These are phyloP conservation scores for Cyrtodaria siliqua DNA, from an alignment of 2,888 invertebrate genomes.

Conservation along the genomic window DNA sequence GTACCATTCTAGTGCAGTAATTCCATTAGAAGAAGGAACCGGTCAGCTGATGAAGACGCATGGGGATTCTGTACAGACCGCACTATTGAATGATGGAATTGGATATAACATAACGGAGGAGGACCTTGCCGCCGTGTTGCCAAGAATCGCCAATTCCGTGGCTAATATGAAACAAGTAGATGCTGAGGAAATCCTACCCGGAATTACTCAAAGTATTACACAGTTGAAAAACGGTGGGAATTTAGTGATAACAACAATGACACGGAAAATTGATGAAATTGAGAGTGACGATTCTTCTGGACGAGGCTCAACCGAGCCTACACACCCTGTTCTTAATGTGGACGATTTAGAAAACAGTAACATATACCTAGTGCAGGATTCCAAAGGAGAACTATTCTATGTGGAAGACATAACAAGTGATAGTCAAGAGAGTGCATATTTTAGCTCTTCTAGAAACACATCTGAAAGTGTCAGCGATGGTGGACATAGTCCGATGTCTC, in stretches of 20 bases:
- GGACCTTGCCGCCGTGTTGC: conserved; percentile 50
- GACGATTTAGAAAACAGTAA: conserved; percentile 62
- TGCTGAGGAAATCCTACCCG: conserved; percentile 69
- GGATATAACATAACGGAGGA: conserved; percentile 57
- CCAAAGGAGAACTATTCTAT: conserved; percentile 72
- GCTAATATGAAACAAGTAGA: conserved; percentile 64
- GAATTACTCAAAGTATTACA: conserved; percentile 69
- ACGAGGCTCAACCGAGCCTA: conserved; percentile 40
- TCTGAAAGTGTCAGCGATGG: conserved; percentile 55
- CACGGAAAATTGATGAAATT: conserved; percentile 67
- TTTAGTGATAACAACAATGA: conserved; percentile 70
- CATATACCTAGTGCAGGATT: conserved; percentile 68
- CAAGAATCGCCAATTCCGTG: conserved; percentile 63
- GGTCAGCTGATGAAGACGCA: conserved; percentile 48
- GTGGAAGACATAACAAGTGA: conserved; percentile 74
- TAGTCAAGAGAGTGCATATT: conserved; percentile 69
- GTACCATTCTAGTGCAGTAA: conserved; percentile 52
- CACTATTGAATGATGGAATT: conserved; percentile 47
- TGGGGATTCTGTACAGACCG: conserved; percentile 47
- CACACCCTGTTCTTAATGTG: conserved; percentile 55
- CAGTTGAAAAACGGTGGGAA: conserved; percentile 69
- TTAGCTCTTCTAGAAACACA: conserved; percentile 59
- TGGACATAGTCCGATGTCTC: conserved; percentile 47
- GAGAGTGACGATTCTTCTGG: conserved; percentile 59
- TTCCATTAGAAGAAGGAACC: conserved; percentile 35